phyloP scores from a whole-genome alignment of 2,888 invertebrate species.

The Colostygia pectinataria region DNA sequence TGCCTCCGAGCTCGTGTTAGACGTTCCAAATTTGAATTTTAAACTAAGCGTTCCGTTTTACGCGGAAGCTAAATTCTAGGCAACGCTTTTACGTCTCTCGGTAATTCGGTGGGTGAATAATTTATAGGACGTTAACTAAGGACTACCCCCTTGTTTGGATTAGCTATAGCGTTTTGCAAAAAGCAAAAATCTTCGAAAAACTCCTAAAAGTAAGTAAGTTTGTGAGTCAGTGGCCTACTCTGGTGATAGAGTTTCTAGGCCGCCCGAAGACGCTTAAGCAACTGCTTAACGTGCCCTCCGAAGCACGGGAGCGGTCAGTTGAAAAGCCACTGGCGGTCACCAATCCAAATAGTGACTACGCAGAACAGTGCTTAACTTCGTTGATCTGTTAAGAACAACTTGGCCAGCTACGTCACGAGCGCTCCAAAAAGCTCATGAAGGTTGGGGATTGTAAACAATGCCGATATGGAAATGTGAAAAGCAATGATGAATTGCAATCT shows the following conservation, averaged over 20 bases:
- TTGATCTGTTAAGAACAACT: too few relatives aligned
- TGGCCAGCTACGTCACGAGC: too few relatives aligned
- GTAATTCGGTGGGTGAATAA: constrained; percentile 65
- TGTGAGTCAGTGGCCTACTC: too few relatives aligned
- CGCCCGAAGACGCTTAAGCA: too few relatives aligned
- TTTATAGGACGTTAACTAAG: constrained; percentile 45
- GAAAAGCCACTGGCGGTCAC: too few relatives aligned
- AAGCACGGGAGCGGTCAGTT: too few relatives aligned
- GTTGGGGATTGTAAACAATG: constrained; percentile 1
- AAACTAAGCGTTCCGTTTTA: constrained; percentile 76
- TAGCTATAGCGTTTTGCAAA: constrained; percentile 19
- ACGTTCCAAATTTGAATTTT: constrained; percentile 77
- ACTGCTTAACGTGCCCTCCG: too few relatives aligned
- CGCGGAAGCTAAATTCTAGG: constrained; percentile 65
- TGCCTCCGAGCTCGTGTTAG: constrained; percentile 57
- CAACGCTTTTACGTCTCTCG: constrained; percentile 57
- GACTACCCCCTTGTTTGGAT: constrained; percentile 38
- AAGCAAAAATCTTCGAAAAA: constrained; percentile 12
- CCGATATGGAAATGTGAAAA: neutral
- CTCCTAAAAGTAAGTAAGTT: too few relatives aligned
- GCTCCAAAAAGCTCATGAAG: too few relatives aligned
- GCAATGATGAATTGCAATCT: constrained; percentile 6
- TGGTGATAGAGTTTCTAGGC: too few relatives aligned
- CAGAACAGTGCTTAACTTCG: too few relatives aligned
- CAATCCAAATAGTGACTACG: too few relatives aligned